phyloP scores from a whole-genome alignment of 2,113 vertebrate species.

The Muntiacus reevesi region DNA sequence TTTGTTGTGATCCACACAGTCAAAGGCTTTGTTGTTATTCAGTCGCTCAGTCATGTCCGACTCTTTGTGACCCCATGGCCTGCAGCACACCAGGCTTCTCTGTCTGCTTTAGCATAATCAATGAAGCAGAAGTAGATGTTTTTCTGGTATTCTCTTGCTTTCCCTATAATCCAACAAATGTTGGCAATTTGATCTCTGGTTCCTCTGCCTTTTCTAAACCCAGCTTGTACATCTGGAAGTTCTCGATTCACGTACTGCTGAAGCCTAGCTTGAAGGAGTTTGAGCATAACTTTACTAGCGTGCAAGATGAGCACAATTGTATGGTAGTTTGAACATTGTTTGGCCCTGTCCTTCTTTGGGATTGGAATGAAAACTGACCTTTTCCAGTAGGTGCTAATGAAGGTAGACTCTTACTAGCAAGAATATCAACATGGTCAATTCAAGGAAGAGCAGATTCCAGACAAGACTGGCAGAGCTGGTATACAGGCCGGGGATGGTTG shows the following conservation, averaged over 20 bases:
- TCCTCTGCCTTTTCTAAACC: not conserved
- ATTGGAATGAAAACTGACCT: not conserved
- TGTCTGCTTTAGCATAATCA: not conserved
- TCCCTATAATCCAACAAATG: not conserved
- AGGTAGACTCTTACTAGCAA: not conserved
- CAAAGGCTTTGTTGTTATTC: not conserved
- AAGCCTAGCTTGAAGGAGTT: not conserved
- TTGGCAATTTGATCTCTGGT: not conserved
- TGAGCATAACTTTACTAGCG: not conserved
- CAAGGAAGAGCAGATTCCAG: not conserved
- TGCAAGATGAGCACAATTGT: not conserved
- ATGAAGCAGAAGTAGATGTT: not conserved
- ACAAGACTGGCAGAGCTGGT: not conserved
- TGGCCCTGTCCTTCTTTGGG: not conserved
- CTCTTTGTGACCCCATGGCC: not conserved
- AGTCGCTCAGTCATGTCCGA: not conserved
- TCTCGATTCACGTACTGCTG: rapidly evolving
- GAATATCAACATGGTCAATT: not conserved
- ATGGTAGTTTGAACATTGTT: not conserved
- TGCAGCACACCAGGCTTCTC: not conserved
- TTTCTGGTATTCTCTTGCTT: not conserved
- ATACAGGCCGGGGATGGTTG: not conserved
- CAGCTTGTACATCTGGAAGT: not conserved
- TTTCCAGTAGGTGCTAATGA: not conserved
- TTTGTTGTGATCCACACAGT: not conserved